These are phyloP conservation scores for Echeneis naucrates DNA, from an alignment of 2,797 vertebrate genomes.

Conservation along the genomic window DNA sequence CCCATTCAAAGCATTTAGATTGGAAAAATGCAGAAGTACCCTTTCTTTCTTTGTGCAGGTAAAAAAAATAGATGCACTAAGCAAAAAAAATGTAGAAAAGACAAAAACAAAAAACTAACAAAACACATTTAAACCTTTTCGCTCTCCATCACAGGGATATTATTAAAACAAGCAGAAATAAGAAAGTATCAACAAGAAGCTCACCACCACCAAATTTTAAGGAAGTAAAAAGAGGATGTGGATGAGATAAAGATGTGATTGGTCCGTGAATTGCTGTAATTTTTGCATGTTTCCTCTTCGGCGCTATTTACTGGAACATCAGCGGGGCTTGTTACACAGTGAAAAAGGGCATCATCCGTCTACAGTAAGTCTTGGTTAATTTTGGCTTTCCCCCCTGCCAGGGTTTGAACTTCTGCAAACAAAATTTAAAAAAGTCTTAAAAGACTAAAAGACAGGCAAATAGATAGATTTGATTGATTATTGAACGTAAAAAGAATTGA, in stretches of 20 bases:
- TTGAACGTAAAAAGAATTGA: not conserved
- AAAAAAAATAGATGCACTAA: not conserved
- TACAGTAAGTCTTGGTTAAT: too few relatives aligned
- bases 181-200: not conserved
- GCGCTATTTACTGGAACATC: not conserved
- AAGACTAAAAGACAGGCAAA: not conserved
- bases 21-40: not conserved
- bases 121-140: slow-evolving; percentile 4
- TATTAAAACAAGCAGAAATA: too few relatives aligned
- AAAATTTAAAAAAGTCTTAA: slow-evolving; percentile 1
- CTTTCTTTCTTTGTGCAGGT: not conserved
- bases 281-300: slow-evolving; percentile 14
- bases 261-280: slow-evolving; percentile 3
- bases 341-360: not conserved
- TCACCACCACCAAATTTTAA: not conserved
- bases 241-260: not conserved
- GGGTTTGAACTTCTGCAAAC: not conserved
- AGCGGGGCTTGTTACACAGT: not conserved
- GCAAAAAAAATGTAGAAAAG: not conserved
- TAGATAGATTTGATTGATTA: not conserved
- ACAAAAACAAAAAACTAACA: not conserved
- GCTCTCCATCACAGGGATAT: too few relatives aligned
- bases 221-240: slow-evolving; percentile 73
- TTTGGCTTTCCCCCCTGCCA: not conserved
- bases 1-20: not conserved